phyloP scores from a whole-genome alignment of 2,888 invertebrate genomes.

The Lymantria dispar region DNA sequence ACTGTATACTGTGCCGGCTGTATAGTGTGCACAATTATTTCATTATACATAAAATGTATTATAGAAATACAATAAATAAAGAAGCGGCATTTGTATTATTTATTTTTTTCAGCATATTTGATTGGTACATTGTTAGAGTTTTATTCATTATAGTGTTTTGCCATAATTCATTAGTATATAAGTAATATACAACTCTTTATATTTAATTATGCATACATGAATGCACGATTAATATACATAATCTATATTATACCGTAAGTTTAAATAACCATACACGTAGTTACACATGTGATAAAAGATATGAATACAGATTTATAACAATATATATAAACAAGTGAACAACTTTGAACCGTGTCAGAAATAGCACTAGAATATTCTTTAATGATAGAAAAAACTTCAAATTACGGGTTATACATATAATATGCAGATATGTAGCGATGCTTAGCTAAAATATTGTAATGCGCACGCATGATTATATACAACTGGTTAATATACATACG shows the following conservation, averaged over 20 bases:
- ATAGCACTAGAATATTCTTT: constrained; percentile 72
- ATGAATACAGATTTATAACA: constrained; percentile 78
- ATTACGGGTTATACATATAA: constrained; percentile 60
- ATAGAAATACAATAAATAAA: constrained; percentile 71
- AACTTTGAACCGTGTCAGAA: constrained; percentile 76
- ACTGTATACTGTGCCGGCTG: too few relatives aligned
- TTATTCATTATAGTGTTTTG: constrained; percentile 67
- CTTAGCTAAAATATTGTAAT: constrained; percentile 64
- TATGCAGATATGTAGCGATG: constrained; percentile 77
- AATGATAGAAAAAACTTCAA: constrained; percentile 73
- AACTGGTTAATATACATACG: constrained; percentile 56
- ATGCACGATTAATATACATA: constrained; percentile 77
- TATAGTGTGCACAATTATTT: too few relatives aligned
- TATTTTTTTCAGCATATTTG: constrained; percentile 75
- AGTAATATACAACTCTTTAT: constrained; percentile 76
- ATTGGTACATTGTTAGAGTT: constrained; percentile 80
- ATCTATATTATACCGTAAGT: constrained; percentile 63
- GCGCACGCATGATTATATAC: constrained; percentile 65
- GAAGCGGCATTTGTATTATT: constrained; percentile 81
- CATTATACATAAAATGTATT: too few relatives aligned
- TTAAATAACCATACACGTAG: constrained; percentile 74
- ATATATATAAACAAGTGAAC: constrained; percentile 80
- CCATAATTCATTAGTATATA: constrained; percentile 65
- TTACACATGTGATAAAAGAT: constrained; percentile 76
- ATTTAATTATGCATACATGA: constrained; percentile 73